These are phyloP conservation scores for Xenus cinereus DNA, from an alignment of 2,113 vertebrate genomes.

Conservation along the genomic window DNA sequence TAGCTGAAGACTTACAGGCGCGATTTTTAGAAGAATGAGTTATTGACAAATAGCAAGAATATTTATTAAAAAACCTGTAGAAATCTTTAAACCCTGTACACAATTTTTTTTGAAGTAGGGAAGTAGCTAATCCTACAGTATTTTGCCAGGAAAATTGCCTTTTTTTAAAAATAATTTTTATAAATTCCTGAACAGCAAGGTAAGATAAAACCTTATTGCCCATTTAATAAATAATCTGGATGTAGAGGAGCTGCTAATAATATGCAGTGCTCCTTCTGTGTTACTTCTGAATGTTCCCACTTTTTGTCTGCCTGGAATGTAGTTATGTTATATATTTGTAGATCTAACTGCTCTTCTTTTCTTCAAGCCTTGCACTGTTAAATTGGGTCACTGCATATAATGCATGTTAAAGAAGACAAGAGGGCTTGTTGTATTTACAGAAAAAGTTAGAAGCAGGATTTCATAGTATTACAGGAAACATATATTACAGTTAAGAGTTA, in stretches of 20 bases:
- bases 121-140: background rate
- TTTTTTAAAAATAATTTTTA: background rate
- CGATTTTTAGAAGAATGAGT: accelerated
- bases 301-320: background rate
- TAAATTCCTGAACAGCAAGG: background rate
- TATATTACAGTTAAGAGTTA: background rate
- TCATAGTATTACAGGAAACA: background rate
- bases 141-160: background rate
- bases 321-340: background rate
- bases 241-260: background rate
- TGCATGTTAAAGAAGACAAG: slow-evolving; percentile 31
- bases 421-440: background rate
- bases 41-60: background rate
- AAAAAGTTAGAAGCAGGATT: background rate
- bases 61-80: background rate
- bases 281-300: background rate
- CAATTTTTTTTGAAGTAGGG: background rate
- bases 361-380: background rate
- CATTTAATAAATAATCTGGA: background rate
- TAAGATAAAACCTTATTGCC: background rate
- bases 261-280: background rate
- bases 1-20: background rate
- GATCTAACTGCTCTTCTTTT: background rate
- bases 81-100: background rate
- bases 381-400: slow-evolving; percentile 54